Percentiles rank a stretch among this genome's conserved stretches.
Conservation (phyloP, 2,797 vertebrate genomes). For the Graptemys geographica region DNA sequence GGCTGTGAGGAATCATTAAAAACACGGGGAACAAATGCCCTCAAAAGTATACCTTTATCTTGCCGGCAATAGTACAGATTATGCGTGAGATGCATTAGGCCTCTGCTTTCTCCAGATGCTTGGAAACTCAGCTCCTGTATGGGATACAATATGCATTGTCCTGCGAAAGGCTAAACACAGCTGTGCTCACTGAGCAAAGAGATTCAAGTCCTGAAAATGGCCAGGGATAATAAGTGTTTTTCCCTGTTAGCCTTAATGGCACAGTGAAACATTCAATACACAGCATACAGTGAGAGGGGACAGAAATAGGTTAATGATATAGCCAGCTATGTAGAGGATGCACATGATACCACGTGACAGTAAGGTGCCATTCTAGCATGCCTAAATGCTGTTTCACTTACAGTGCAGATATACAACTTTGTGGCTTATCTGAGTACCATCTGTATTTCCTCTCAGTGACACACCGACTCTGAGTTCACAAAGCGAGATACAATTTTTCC, state of each 20-base stretch:
- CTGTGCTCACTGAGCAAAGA: neutral
- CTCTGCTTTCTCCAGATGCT: neutral
- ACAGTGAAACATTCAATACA: rapidly evolving
- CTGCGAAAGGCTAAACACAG: neutral
- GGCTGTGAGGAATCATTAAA: constrained; percentile 67
- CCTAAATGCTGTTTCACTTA: neutral
- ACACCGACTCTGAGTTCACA: rapidly evolving
- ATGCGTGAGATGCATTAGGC: constrained; percentile 19
- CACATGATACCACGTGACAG: neutral
- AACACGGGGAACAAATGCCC: constrained; percentile 34
- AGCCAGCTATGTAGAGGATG: neutral
- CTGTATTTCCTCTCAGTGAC: rapidly evolving
- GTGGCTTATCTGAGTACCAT: rapidly evolving
- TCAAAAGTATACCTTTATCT: neutral
- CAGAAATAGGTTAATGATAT: rapidly evolving
- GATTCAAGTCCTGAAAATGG: neutral
- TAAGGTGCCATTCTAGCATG: rapidly evolving
- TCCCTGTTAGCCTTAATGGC: neutral
- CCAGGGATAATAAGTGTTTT: neutral
- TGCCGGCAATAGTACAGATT: neutral
- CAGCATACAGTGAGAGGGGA: neutral
- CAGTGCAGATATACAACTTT: rapidly evolving
- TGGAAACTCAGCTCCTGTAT: neutral
- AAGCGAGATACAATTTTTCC: rapidly evolving
- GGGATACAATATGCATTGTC: constrained; percentile 20